phyloP scores from a whole-genome alignment of 1,140 invertebrate species.

The Philotrypesis tridentata region DNA sequence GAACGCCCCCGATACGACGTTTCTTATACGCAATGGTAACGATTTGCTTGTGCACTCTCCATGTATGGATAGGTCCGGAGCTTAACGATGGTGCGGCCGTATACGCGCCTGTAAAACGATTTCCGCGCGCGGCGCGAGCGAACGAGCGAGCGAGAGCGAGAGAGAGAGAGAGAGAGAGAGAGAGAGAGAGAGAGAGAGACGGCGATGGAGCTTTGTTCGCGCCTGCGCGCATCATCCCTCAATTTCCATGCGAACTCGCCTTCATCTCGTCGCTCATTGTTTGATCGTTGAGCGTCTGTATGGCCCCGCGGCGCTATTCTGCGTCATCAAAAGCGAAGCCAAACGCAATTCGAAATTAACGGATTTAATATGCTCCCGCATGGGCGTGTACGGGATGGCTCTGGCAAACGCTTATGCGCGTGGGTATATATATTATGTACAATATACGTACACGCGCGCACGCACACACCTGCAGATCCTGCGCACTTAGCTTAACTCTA shows the following conservation, averaged over 20 bases:
- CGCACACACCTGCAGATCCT: background rate
- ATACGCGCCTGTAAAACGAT: background rate
- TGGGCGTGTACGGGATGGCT: background rate
- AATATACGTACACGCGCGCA: background rate
- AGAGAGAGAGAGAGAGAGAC: too few species aligned
- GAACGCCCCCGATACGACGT: too few species aligned
- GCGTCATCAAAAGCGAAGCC: constrained; percentile 22
- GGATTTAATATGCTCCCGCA: constrained; percentile 44
- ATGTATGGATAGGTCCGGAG: too few species aligned
- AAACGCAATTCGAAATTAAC: constrained; percentile 30
- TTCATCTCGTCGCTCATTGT: background rate
- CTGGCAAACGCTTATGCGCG: background rate
- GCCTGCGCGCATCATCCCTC: background rate
- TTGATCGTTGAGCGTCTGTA: too few species aligned
- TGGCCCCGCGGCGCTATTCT: background rate
- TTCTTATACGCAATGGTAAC: too few species aligned
- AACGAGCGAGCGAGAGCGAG: too few species aligned
- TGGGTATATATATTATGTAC: background rate
- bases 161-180: too few species aligned
- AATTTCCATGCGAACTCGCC: background rate
- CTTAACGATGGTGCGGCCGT: background rate
- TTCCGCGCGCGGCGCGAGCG: too few species aligned
- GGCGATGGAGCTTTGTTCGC: background rate
- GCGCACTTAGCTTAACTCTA: constrained; percentile 10
- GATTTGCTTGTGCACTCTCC: too few species aligned